These are phyloP conservation scores for Rhinogobio ventralis DNA, from an alignment of 2,797 vertebrate species.

Conservation along the genomic window DNA sequence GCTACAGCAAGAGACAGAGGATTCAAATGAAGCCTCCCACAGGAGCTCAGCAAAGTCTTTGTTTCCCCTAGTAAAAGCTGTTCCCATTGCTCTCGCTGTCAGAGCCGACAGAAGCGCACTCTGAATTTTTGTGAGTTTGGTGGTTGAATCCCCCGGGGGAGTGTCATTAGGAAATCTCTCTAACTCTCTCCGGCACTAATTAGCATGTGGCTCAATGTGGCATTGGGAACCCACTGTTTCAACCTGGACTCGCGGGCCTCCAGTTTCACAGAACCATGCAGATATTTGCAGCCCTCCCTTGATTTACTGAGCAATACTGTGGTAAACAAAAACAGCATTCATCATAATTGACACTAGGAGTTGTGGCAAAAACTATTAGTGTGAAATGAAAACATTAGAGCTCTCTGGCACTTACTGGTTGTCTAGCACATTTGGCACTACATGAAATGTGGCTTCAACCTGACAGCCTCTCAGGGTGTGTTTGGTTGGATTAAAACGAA, in stretches of 20 bases:
- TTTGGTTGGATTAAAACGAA: background rate
- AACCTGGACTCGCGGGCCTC: conserved; percentile 51
- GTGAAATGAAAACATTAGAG: background rate
- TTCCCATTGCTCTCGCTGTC: conserved; percentile 58
- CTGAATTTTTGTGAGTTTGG: conserved; percentile 53
- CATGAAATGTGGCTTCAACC: background rate
- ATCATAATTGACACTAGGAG: conserved; percentile 10
- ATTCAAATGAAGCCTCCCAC: conserved; percentile 63
- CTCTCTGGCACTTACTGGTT: background rate
- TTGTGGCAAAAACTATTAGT: background rate
- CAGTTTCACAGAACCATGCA: conserved; percentile 41
- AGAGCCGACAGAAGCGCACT: conserved; percentile 51
- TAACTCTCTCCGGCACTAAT: conserved; percentile 70
- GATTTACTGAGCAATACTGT: conserved; percentile 32
- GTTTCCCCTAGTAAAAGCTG: conserved; percentile 57
- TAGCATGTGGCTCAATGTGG: conserved; percentile 69
- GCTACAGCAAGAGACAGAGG: conserved; percentile 55
- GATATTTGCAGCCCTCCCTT: conserved; percentile 47
- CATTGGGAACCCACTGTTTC: conserved; percentile 46
- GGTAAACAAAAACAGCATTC: conserved; percentile 16
- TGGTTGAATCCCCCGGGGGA: conserved; percentile 60
- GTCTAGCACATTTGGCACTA: background rate
- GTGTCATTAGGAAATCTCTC: conserved; percentile 61
- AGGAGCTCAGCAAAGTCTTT: conserved; percentile 61
- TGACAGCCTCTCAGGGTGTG: background rate